These are phyloP conservation scores for Camponotus pennsylvanicus DNA, from an alignment of 1,140 invertebrate species.

Conservation along the genomic window DNA sequence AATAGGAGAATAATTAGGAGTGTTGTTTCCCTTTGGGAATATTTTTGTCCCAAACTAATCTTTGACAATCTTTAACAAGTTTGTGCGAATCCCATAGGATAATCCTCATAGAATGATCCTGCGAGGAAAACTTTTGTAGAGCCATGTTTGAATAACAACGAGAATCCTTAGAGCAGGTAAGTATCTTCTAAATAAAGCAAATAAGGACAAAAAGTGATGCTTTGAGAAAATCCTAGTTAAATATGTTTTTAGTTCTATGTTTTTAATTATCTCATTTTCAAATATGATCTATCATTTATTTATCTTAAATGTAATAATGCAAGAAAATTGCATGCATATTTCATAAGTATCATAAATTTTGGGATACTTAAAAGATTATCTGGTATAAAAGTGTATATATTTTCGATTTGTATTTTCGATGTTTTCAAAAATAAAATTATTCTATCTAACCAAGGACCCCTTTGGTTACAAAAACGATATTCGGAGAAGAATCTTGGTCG, in stretches of 20 bases:
- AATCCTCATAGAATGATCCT: background rate
- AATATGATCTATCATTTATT: background rate
- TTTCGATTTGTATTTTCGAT: background rate
- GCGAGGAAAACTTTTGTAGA: background rate
- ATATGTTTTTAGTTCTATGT: background rate
- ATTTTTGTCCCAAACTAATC: background rate
- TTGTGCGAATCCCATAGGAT: constrained; percentile 1
- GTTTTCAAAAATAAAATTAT: background rate
- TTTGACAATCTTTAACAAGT: background rate
- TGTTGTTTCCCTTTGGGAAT: background rate
- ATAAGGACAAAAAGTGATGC: background rate
- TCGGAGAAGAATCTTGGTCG: background rate
- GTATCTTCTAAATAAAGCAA: background rate
- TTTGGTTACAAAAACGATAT: background rate
- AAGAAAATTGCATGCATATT: background rate
- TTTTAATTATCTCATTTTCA: background rate
- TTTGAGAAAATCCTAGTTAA: background rate
- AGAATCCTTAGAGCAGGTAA: background rate
- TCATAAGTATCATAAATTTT: background rate
- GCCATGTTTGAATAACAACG: background rate
- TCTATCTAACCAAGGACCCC: background rate
- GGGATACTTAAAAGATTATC: constrained; percentile 4
- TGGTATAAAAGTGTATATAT: background rate
- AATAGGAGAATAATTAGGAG: constrained; percentile 32
- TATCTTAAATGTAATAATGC: background rate